These are phyloP conservation scores for Trilocha varians DNA, from an alignment of 2,888 invertebrate species.

Conservation along the genomic window DNA sequence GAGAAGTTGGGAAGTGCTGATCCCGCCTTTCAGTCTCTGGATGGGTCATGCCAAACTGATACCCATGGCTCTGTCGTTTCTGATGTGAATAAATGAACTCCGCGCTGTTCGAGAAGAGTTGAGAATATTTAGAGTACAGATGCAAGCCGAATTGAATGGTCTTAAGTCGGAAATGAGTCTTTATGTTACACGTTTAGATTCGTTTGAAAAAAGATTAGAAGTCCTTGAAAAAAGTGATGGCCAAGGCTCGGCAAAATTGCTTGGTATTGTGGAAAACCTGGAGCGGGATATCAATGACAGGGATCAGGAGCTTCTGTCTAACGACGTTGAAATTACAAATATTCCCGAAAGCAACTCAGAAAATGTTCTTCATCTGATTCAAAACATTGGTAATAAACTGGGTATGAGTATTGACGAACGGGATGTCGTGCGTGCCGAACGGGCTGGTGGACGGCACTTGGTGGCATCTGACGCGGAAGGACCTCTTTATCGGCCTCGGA, in stretches of 20 bases:
- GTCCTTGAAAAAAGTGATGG: not conserved
- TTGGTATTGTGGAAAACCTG: not conserved
- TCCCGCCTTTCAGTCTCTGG: too few species aligned
- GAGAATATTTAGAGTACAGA: too few species aligned
- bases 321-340: constrained; percentile 5
- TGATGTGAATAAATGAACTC: too few species aligned
- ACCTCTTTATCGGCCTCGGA: too few species aligned
- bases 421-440: constrained; percentile 4
- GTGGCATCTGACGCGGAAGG: not conserved
- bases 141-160: too few species aligned
- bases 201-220: not conserved
- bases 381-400: not conserved
- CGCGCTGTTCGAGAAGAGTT: not conserved
- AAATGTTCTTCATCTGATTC: not conserved
- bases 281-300: constrained; percentile 3
- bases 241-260: not conserved
- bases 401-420: constrained; percentile 1
- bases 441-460: not conserved
- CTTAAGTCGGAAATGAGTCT: not conserved
- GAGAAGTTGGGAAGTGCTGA: too few species aligned
- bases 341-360: constrained; percentile 3
- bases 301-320: constrained; percentile 5
- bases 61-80: too few species aligned
- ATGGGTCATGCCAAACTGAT: too few species aligned
- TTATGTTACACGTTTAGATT: not conserved